Evolutionary conservation across 2,113 vertebrate genomes (phyloP), one percentile per base, ranked within the genome.

Genomic region (Aleadryas rufinucha): DNA sequence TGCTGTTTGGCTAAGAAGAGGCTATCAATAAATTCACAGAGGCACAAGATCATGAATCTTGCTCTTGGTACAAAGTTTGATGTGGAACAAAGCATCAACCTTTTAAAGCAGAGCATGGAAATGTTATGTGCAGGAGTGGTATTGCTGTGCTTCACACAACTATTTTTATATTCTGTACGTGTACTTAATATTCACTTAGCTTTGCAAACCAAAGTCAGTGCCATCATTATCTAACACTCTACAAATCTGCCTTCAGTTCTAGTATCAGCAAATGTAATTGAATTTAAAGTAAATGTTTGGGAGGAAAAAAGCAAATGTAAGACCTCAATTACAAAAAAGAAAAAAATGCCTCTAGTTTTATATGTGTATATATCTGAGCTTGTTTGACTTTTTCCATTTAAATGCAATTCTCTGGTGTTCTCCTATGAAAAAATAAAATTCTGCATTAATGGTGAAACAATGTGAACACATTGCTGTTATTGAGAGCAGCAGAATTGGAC

Each of bases 221-320:
- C 89, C 69, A 53, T 87, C 59, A 54, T 74, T 91, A 84, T 56
- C 87, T 89, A 70, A 82, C 69, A 71, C 54, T 70, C 57, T 84
- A 72, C 81, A 95, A 82, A 82, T 75, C 84, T 89, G 61, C 52
- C 68, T 81, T 94, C 18, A 3, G 28, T 75, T 91, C 86, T 59
- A 77, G 33, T 63, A 88, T 50, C 80, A 81, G n/a, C 74, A 85
- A 60, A 74, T 87, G 54, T 84, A 89, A 86, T 93, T 92, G 31
- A 90, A 90, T 93, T 90, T 64, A 78, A 95, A 94, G 90, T 86
- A 91, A 96, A 86, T 78, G 31, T 93, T 92, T 89, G 89, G 35
- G n/a, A 89, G 42, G 45, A 88, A 56, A 74, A 94, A 93, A 95
- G 41, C 49, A 95, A 95, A 77, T 35, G 19, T 16, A 80, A 90